Conservation (phyloP, 2,888 invertebrate genomes). For the Serrognathus titanus region DNA sequence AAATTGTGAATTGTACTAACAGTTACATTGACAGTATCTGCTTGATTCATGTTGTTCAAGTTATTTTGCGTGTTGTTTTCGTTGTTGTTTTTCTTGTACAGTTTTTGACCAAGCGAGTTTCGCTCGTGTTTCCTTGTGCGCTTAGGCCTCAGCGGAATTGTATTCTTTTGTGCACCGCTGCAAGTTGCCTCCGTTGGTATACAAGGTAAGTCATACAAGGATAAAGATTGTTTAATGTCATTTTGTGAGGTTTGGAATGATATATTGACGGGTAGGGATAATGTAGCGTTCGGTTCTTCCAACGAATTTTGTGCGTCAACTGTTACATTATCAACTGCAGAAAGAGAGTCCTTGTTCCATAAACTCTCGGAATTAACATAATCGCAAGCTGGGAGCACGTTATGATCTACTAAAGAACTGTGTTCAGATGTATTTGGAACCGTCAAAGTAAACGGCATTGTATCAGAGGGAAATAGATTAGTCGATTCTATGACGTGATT, state of each 20-base stretch:
- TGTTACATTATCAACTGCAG: neutral
- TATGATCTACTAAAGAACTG: neutral
- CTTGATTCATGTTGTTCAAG: constrained; percentile 8
- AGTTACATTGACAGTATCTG: constrained; percentile 35
- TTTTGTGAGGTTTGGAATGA: constrained; percentile 10
- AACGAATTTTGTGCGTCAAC: constrained; percentile 5
- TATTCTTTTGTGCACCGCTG: constrained; percentile 31
- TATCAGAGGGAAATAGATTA: constrained; percentile 40
- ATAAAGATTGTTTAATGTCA: constrained; percentile 21
- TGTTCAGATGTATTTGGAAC: constrained; percentile 6
- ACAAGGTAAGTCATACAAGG: constrained; percentile 30
- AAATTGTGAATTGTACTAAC: constrained; percentile 40
- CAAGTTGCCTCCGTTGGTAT: constrained; percentile 28
- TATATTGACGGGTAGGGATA: constrained; percentile 14
- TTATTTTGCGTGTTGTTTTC: constrained; percentile 12
- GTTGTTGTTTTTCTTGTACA: constrained; percentile 34
- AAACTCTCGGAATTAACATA: neutral
- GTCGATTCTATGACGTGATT: constrained; percentile 43
- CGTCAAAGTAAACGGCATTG: constrained; percentile 33
- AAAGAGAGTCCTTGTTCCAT: neutral
- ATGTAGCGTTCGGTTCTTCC: constrained; percentile 9
- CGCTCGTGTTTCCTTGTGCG: constrained; percentile 45
- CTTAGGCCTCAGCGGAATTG: constrained; percentile 43
- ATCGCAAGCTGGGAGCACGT: neutral
- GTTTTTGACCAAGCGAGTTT: constrained; percentile 28